These are phyloP conservation scores for Megaustenia siamemsis DNA, from an alignment of 2,888 invertebrate species.

Conservation along the genomic window DNA sequence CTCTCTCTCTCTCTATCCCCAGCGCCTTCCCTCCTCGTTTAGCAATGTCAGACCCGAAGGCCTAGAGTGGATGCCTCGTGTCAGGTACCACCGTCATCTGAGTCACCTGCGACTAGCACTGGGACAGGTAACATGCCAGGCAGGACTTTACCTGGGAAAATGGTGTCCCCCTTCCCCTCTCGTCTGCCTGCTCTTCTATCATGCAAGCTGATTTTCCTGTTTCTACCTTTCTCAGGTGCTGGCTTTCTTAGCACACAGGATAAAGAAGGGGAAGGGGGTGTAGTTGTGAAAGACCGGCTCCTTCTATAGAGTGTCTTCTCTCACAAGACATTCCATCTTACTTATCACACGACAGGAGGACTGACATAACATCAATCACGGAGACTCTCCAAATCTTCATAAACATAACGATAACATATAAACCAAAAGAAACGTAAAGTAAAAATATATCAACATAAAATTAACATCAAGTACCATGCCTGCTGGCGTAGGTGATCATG, in stretches of 20 bases:
- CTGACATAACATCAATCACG: no score
- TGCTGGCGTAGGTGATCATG: no score
- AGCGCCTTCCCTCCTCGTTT: background rate
- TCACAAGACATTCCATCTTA: no score
- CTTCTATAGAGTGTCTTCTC: no score
- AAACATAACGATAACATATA: no score
- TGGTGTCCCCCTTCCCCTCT: background rate
- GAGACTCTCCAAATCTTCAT: no score
- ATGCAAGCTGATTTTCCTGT: background rate
- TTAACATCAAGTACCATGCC: no score
- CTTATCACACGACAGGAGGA: no score
- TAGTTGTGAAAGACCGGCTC: no score
- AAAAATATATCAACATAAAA: no score
- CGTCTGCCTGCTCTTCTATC: background rate
- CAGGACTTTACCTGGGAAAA: background rate
- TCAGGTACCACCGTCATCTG: constrained; percentile 29
- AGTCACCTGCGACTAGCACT: constrained; percentile 16
- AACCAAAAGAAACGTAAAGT: no score
- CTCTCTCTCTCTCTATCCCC: background rate
- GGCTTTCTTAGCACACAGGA: background rate
- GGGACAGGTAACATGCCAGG: constrained; percentile 22
- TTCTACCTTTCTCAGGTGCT: background rate
- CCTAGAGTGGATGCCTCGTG: constrained; percentile 22
- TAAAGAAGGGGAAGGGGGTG: no score
- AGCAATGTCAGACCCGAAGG: constrained; percentile 2